Evolutionary conservation across 2,113 vertebrate genomes (phyloP).

Genomic region (Siphamia tubifer): DNA sequence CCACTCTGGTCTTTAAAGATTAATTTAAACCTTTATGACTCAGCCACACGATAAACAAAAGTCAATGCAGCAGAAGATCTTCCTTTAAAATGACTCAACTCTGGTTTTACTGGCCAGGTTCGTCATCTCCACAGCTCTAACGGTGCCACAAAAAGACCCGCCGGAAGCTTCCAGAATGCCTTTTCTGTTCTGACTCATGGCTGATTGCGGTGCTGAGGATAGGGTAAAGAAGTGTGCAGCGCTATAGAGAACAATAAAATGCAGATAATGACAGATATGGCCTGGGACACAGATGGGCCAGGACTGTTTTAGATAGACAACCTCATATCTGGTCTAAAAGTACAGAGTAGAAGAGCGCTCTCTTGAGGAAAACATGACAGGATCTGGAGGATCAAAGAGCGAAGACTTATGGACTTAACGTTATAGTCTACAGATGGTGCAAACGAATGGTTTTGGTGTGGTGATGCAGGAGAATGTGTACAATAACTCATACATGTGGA

Average conservation of each 20-base stretch:
- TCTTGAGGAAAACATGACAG: constrained; percentile 47
- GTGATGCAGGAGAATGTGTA: constrained; percentile 12
- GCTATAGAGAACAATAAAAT: constrained; percentile 54
- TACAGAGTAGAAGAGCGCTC: constrained; percentile 12
- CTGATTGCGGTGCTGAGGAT: constrained; percentile 1
- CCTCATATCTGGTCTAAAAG: constrained; percentile 30
- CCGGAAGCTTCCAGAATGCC: background rate
- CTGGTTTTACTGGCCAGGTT: constrained; percentile 5
- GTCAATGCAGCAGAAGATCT: background rate
- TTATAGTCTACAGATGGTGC: constrained; percentile 50
- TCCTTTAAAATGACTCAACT: constrained; percentile 27
- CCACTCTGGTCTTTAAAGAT: background rate
- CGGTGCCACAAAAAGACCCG: background rate
- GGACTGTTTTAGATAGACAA: constrained; percentile 49
- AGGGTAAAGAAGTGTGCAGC: background rate
- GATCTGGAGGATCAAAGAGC: constrained; percentile 44
- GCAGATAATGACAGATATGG: constrained; percentile 56
- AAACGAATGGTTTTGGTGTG: constrained; percentile 47
- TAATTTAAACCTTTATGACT: constrained; percentile 17
- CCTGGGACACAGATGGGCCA: constrained; percentile 64
- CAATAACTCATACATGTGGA: constrained; percentile 30
- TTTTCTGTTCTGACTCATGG: constrained; percentile 60
- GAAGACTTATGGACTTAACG: constrained; percentile 29
- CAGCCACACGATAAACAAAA: background rate
- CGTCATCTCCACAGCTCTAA: background rate